These are phyloP conservation scores for Lanistes nyassanus DNA, from an alignment of 1,140 invertebrate species.

Conservation along the genomic window DNA sequence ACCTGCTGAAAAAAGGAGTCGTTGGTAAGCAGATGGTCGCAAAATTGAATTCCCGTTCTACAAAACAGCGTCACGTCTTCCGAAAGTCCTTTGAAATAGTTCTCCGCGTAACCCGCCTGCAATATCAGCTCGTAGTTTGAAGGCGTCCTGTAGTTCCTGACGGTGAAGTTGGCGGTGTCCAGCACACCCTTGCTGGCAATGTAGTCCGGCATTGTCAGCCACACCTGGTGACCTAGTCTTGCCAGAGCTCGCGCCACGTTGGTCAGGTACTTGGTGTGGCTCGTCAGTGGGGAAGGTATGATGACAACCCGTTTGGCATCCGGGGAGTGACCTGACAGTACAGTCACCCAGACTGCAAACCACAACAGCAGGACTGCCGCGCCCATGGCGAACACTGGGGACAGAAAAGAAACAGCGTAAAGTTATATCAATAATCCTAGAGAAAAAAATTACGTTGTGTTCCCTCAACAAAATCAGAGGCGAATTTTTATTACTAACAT, in stretches of 20 bases:
- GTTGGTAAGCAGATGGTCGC: conserved; percentile 3
- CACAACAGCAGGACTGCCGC: too few relatives aligned
- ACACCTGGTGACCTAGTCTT: conserved; percentile 18
- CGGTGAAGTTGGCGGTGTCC: background rate
- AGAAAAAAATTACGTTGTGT: too few relatives aligned
- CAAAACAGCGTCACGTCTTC: background rate
- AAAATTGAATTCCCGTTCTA: background rate
- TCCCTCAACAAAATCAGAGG: too few relatives aligned
- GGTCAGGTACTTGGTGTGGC: conserved; percentile 19
- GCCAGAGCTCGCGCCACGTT: conserved; percentile 24
- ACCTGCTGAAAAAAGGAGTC: background rate
- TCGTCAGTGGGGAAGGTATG: conserved; percentile 15
- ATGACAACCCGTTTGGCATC: conserved; percentile 16
- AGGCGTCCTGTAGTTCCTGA: background rate
- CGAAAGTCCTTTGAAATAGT: background rate
- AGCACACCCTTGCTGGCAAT: background rate
- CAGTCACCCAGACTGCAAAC: too few relatives aligned
- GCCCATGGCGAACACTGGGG: too few relatives aligned
- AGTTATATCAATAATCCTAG: too few relatives aligned
- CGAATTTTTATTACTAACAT: too few relatives aligned
- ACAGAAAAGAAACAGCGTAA: too few relatives aligned
- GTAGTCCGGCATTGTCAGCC: conserved; percentile 3
- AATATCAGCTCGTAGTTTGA: background rate
- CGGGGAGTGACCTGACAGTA: too few relatives aligned
- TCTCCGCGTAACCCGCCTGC: background rate